Base-by-base conservation (phyloP, 2,797 vertebrate species). In the Spinus pinus region DNA sequence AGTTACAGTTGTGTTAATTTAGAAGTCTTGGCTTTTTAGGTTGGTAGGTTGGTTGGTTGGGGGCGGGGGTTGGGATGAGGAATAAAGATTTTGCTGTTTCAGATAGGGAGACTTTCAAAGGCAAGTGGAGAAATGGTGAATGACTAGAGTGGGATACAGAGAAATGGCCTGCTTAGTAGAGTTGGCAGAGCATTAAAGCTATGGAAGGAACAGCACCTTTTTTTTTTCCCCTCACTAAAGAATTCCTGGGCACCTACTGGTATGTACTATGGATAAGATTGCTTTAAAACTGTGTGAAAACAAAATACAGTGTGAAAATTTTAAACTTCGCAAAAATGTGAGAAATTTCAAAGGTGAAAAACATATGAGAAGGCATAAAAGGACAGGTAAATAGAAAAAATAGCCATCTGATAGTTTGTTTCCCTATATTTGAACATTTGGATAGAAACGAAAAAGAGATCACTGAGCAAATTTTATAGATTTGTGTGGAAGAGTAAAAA, bases 391-490 rank as follows among this genome's bases (percentile, higher is more conserved):
- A 71, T 35, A 84, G 41, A 54, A 86, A 66, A 77, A 81, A 7
- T 50, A 72, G 44, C 14, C 47, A 54, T 73, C 49, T 88, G 70
- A 19, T 65, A 58, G 69, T 94, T 93, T 67, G 54, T 90, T 91
- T 86, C 31, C 51, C 58, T 58, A 6, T 94, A 79, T 85, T 75
- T 64, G 88, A 90, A 93, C 9, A 1, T 86, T 96, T 89, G 62
- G 39, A 28, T 75, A 93, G 73, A 91, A 88, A 88, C 95, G 71
- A 94, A 92, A 86, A 90, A 79, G 75, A 95, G 39, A 88, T 93
- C 83, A 78, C 82, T 66, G 57, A 93, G 64, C 49, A 97, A 92
- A 94, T 82, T 58, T 82, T 95, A 94, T 81, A 93, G 93, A 92
- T 74, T 80, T 72, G 56, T 47, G 61, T 31, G 9, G 90, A 94